Evolutionary conservation across 2,888 invertebrate genomes (phyloP).

Genomic region (Sinotaia quadrata): DNA sequence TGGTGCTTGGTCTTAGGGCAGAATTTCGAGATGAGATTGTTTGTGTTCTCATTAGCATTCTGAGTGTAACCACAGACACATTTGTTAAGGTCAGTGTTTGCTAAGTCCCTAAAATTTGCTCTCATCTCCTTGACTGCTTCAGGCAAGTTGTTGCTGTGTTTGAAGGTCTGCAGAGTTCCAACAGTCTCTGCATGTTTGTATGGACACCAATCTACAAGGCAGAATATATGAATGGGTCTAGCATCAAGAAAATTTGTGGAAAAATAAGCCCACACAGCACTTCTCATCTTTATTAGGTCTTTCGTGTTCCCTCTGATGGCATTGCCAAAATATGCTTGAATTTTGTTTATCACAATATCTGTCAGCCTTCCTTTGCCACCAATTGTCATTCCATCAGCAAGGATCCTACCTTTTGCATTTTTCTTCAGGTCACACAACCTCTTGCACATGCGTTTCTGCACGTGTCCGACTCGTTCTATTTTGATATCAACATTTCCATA

Average conservation of each 20-base stretch:
- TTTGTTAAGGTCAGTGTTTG: background rate
- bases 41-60: background rate
- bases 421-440: constrained; percentile 2
- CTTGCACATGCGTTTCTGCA: constrained; percentile 4
- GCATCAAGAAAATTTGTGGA: too few species aligned
- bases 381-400: constrained; percentile 4
- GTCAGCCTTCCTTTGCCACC: background rate
- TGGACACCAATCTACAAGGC: too few species aligned
- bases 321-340: constrained; percentile 1
- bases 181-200: too few species aligned
- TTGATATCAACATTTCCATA: constrained; percentile 5
- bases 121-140: background rate
- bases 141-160: background rate
- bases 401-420: background rate
- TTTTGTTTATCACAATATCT: background rate
- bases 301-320: too few species aligned
- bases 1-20: constrained; percentile 3
- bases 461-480: constrained; percentile 17
- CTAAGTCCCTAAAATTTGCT: background rate
- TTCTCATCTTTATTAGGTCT: too few species aligned
- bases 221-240: too few species aligned
- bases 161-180: too few species aligned
- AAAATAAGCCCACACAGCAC: too few species aligned
- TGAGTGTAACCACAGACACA: background rate
- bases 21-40: background rate